These are phyloP conservation scores for Gortyna flavago DNA, from an alignment of 2,888 invertebrate species.

Conservation along the genomic window DNA sequence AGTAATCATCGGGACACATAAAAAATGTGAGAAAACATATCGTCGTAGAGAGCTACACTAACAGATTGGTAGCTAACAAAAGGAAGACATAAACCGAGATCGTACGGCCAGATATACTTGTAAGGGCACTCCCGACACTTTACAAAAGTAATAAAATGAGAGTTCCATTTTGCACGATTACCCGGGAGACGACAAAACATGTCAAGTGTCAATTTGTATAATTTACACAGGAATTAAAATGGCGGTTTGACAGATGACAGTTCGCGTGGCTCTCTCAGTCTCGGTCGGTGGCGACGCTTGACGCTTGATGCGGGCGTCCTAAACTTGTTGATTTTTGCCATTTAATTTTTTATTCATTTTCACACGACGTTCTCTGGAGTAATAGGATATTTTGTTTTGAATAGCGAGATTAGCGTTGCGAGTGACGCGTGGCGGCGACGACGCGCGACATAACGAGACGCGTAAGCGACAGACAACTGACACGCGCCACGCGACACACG, in stretches of 20 bases:
- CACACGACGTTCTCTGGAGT: slow-evolving; percentile 68
- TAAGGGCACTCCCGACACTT: slow-evolving; percentile 71
- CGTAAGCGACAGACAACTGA: slow-evolving; percentile 83
- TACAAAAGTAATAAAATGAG: slow-evolving; percentile 81
- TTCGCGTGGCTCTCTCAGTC: slow-evolving; percentile 70
- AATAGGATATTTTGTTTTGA: slow-evolving; percentile 82
- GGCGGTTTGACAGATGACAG: slow-evolving; percentile 86
- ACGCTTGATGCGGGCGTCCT: slow-evolving; percentile 63
- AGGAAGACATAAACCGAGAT: slow-evolving; percentile 54
- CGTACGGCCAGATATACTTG: slow-evolving; percentile 53
- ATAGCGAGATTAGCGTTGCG: slow-evolving; percentile 77
- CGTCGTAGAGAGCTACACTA: slow-evolving; percentile 11
- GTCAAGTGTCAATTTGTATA: slow-evolving; percentile 88
- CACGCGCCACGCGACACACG: slow-evolving; percentile 77
- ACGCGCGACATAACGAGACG: slow-evolving; percentile 84
- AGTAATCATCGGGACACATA: slow-evolving; percentile 20
- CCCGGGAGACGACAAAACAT: slow-evolving; percentile 88
- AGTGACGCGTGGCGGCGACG: slow-evolving; percentile 74
- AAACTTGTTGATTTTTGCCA: slow-evolving; percentile 69
- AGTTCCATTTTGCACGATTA: slow-evolving; percentile 84
- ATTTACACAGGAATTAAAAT: slow-evolving; percentile 87
- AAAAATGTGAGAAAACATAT: slow-evolving; percentile 30
- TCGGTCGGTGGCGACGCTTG: slow-evolving; percentile 63
- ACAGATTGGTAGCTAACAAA: slow-evolving; percentile 61
- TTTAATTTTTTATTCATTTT: slow-evolving; percentile 70